A percentile compares a stretch with the other conserved stretches of the same genome.
phyloP scores from a whole-genome alignment of 2,797 vertebrate genomes.

The Ceryle rudis region DNA sequence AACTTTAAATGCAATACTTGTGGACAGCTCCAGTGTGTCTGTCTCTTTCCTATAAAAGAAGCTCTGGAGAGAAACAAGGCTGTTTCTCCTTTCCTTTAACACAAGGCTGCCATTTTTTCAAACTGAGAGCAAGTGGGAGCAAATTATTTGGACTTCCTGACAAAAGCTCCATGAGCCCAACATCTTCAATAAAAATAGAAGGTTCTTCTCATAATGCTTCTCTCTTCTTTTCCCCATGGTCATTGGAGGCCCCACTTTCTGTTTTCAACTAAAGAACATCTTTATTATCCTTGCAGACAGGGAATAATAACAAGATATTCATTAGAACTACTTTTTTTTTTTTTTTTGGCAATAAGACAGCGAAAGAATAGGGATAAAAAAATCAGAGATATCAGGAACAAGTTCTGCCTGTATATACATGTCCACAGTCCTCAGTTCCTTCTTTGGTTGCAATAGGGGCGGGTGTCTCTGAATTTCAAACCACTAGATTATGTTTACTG shows the following conservation, averaged over 20 bases:
- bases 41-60: neutral
- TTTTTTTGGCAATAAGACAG: neutral
- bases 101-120: neutral
- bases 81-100: neutral
- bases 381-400: neutral
- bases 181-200: conserved; percentile 25
- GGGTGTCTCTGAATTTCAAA: conserved; percentile 19
- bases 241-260: neutral
- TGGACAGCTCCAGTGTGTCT: neutral
- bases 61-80: neutral
- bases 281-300: conserved; percentile 13
- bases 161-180: neutral
- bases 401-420: neutral
- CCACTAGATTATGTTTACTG: neutral
- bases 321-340: neutral
- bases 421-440: neutral
- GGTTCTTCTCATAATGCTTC: neutral
- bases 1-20: neutral
- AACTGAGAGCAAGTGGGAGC: neutral
- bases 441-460: neutral
- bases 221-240: neutral
- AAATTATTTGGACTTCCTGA: conserved; percentile 26
- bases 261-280: neutral
- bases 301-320: neutral
- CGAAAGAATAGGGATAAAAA: neutral